These are phyloP conservation scores for Drosophila neotestacea DNA, from an alignment of 2,888 invertebrate genomes.

Conservation along the genomic window DNA sequence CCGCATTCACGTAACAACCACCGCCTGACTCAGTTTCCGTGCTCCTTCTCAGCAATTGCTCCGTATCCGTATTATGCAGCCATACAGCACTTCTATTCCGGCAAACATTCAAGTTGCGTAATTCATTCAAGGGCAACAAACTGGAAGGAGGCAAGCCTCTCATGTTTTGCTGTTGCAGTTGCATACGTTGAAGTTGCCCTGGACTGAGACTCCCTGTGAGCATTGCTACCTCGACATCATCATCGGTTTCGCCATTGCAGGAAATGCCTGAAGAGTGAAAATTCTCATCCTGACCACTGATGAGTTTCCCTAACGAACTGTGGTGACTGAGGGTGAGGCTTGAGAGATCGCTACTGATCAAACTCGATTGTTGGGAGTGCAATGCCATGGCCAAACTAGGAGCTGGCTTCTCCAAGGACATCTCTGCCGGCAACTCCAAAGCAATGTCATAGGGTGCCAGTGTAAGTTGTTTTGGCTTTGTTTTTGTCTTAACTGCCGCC, in stretches of 20 bases:
- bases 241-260: constrained; percentile 83
- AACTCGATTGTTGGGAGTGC: constrained; percentile 68
- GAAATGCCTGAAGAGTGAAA: constrained; percentile 84
- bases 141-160: constrained; percentile 6
- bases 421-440: constrained; percentile 60
- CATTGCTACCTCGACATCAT: constrained; percentile 81
- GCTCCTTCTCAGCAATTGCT: constrained; percentile 34
- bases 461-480: constrained; percentile 67
- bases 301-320: constrained; percentile 8
- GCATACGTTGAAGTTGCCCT: constrained; percentile 58
- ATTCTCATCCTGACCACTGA: constrained; percentile 72
- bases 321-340: constrained; percentile 20
- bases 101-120: constrained; percentile 83
- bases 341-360: constrained; percentile 72
- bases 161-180: constrained; percentile 26
- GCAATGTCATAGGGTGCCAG: constrained; percentile 72
- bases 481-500: constrained; percentile 65
- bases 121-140: constrained; percentile 61
- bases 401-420: constrained; percentile 24
- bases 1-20: constrained; percentile 55
- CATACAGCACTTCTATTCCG: constrained; percentile 84
- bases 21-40: constrained; percentile 2
- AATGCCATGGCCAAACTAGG: constrained; percentile 64
- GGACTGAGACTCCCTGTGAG: constrained; percentile 69
- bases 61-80: constrained; percentile 72